Evolutionary conservation across 2,113 vertebrate genomes (phyloP).

Genomic region (Neomonachus schauinslandi): DNA sequence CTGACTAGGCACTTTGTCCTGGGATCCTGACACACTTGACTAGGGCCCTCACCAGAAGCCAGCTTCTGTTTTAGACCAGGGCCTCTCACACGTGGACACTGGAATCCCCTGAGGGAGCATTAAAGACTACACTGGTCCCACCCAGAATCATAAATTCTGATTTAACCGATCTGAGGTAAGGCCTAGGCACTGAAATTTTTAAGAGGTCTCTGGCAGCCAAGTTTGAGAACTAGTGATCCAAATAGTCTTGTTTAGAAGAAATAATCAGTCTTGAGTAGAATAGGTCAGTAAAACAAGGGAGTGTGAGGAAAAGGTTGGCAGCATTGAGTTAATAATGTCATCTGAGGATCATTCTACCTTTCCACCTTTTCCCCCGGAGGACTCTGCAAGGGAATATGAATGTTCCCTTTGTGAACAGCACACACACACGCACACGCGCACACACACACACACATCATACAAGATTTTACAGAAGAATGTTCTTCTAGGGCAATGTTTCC

Average conservation of each 20-base stretch:
- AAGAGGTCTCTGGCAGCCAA: not conserved
- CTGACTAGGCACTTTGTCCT: not conserved
- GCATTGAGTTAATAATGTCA: not conserved
- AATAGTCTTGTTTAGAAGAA: not conserved
- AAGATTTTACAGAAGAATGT: slow-evolving; percentile 45
- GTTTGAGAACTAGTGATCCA: slow-evolving; percentile 8
- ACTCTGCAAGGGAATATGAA: not conserved
- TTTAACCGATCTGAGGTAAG: slow-evolving; percentile 7
- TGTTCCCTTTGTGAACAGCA: not conserved
- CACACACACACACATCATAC: not conserved
- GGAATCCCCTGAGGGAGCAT: not conserved
- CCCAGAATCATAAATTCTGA: not conserved
- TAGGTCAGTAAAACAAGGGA: not conserved
- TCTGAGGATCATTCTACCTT: not conserved
- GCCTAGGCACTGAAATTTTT: not conserved
- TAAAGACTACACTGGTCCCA: not conserved
- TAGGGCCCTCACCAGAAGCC: not conserved
- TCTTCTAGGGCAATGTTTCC: slow-evolving; percentile 30
- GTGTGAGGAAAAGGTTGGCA: slow-evolving; percentile 18
- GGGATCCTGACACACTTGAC: not conserved
- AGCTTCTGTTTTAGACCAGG: not conserved
- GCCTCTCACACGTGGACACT: not conserved
- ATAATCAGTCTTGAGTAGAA: not conserved
- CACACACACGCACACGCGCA: not conserved
- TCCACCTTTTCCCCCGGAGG: not conserved